Base-by-base conservation (phyloP, 2,888 invertebrate species). In the Apamea anceps region DNA sequence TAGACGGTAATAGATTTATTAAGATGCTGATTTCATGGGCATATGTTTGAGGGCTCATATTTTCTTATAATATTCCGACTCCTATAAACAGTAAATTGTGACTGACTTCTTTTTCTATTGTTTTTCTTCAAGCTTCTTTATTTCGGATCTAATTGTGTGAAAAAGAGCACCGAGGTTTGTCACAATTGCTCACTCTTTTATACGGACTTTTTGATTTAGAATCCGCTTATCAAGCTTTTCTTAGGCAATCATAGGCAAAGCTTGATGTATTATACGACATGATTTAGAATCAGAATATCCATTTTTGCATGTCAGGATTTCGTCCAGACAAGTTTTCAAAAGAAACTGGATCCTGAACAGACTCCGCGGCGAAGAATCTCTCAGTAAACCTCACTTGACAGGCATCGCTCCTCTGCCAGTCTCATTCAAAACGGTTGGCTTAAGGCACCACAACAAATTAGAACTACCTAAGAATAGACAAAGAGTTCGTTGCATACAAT, bases 401-500 rank as follows among this genome's bases (percentile, higher is more conserved):
- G 48, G 42, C 37, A 42, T 77, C 42, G 7, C 28, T 51, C 25
- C 37, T 65, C 6, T 10, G 8, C 32, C 13, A 75, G 18, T 51
- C 13, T 74, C 45, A n/a, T 48, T 21, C 25, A n/a, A 51, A 48
- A 57, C 28, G 57, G 8, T 63, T 81, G 57, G 37, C 25, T 54
- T 18, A 37, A 60, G 25, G 7, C 18, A 81, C 51, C 37, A 57
- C 21, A 72, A 62, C 8, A 76, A 37, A 54, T 48, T 28, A 77
- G 28, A 71, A 73, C 45, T 62, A 71, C 10, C 48, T 57, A 68
- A 74, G 28, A 74, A 62, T 66, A 83, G 45, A 72, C 71, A 62
- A 57, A 70, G 68, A 78, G 54, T 76, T 73, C 70, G 32, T 66
- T 72, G 65, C 73, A 76, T 66, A 80, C 57, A 21, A 68, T 67